Evolutionary conservation across 2,797 vertebrate genomes (phyloP).

Genomic region (Enoplosus armatus): DNA sequence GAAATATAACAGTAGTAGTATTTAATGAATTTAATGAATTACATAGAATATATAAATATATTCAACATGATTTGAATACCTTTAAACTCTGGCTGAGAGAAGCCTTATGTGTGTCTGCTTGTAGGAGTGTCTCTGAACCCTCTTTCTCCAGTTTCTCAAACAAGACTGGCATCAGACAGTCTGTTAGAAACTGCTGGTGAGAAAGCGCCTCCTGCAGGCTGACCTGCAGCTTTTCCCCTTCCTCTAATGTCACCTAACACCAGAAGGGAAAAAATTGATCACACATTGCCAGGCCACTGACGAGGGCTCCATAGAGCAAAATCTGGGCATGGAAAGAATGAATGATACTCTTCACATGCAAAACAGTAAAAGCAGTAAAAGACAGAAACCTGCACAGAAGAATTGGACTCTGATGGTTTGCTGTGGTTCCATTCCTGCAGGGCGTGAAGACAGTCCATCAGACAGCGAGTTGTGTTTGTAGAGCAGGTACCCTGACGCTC

Average conservation of each 20-base stretch:
- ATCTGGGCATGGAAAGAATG: not conserved
- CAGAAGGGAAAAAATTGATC: slow-evolving; percentile 12
- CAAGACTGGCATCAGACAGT: slow-evolving; percentile 73
- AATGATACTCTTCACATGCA: not conserved
- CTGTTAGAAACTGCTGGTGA: slow-evolving; percentile 75
- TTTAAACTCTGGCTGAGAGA: slow-evolving; percentile 69
- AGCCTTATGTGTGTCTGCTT: slow-evolving; percentile 54
- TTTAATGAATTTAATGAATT: not conserved
- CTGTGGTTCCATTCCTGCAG: slow-evolving; percentile 80
- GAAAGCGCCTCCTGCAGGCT: slow-evolving; percentile 79
- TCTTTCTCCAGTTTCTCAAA: slow-evolving; percentile 76
- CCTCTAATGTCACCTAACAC: slow-evolving; percentile 71
- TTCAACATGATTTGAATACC: slow-evolving; percentile 61
- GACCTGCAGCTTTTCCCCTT: slow-evolving; percentile 69
- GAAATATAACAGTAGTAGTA: not conserved
- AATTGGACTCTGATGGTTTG: slow-evolving; percentile 54
- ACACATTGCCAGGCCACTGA: not conserved
- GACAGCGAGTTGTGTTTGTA: slow-evolving; percentile 61
- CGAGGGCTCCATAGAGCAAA: not conserved
- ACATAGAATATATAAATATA: not conserved
- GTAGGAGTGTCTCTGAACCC: slow-evolving; percentile 59
- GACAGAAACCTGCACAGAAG: slow-evolving; percentile 76
- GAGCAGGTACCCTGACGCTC: slow-evolving; percentile 76
- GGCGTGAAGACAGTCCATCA: slow-evolving; percentile 70
- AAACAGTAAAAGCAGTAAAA: slow-evolving; percentile 12